Evolutionary conservation across 2,113 vertebrate species (phyloP), one percentile per base, ranked within the genome.

Genomic region (Triplophysa dalaica): DNA sequence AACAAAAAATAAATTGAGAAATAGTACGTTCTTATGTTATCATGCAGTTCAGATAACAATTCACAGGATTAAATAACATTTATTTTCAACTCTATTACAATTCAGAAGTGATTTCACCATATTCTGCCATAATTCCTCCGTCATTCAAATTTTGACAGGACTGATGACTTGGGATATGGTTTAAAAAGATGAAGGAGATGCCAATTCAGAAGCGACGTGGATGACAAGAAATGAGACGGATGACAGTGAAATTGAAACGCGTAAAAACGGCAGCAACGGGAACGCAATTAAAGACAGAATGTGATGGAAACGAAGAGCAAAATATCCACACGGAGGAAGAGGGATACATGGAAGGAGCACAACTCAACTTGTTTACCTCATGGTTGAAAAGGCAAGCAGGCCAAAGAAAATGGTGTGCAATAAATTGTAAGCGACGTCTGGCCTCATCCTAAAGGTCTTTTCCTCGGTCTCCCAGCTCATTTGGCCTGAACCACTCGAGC

Each of bases 371-470:
- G 38, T 41, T 87, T 92, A 99, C 98, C 98, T 97, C 97, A 98
- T 99, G 9, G 97, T 99, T 89, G 96, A 98, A 89, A 96, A 89
- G 12, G 97, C 96, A 85, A 98, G 89, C 61, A 95, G 91, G 41
- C 96, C 97, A 11, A 95, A 99, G 80, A 97, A 90, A 50, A 98
- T 75, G 0, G 94, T 94, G 78, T 99, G 98, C 45, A 94, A 83
- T 70, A 98, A 88, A 80, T 96, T 96, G 88, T 98, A 99, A 52
- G 96, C 95, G 58, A 94, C 90, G 60, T 95, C 96, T 64, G 97
- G 94, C 33, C 93, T 94, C 80, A 97, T 87, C 52, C 80, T 19
- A 33, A 85, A 26, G 21, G 33, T 54, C 62, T 21, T 81, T 1
- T 84, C 89, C 26, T 90, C 92, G 56, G 8, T 67, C 3, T 43